Evolutionary conservation across 2,888 invertebrate species (phyloP).

Genomic region (Physocephala rufipes): DNA sequence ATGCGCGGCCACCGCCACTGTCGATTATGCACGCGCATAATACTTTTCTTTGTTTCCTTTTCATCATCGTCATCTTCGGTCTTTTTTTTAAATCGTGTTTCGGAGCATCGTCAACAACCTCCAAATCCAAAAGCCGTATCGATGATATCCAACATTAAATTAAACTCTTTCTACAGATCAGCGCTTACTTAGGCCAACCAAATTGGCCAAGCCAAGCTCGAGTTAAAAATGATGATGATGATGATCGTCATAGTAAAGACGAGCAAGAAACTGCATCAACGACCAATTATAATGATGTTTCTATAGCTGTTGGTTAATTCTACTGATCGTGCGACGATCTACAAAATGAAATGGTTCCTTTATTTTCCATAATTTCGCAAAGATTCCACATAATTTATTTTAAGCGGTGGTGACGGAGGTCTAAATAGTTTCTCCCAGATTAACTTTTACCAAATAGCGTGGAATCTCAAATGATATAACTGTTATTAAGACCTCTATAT

Average conservation of each 20-base stretch:
- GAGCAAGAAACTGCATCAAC: too few species aligned
- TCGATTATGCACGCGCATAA: conserved; percentile 19
- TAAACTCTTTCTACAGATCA: background rate
- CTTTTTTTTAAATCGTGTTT: background rate
- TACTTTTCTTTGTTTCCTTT: background rate
- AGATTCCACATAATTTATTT: conserved; percentile 32
- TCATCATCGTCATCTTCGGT: background rate
- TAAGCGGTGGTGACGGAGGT: background rate
- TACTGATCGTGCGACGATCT: conserved; percentile 30
- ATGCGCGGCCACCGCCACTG: conserved; percentile 21
- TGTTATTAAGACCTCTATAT: background rate
- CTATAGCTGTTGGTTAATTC: background rate
- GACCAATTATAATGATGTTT: background rate
- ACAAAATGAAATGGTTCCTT: conserved; percentile 28
- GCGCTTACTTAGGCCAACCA: background rate
- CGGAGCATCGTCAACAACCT: conserved; percentile 3
- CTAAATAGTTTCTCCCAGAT: background rate
- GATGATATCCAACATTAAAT: background rate
- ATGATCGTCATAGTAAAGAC: background rate
- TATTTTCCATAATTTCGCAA: conserved; percentile 5
- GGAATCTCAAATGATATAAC: background rate
- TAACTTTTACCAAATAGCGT: background rate
- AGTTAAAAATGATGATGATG: background rate
- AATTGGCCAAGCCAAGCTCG: background rate
- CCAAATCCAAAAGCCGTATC: background rate